Evolutionary conservation across 1,140 invertebrate species (phyloP), one percentile per base, ranked within the genome.

Genomic region (Bradynema listronoti): DNA sequence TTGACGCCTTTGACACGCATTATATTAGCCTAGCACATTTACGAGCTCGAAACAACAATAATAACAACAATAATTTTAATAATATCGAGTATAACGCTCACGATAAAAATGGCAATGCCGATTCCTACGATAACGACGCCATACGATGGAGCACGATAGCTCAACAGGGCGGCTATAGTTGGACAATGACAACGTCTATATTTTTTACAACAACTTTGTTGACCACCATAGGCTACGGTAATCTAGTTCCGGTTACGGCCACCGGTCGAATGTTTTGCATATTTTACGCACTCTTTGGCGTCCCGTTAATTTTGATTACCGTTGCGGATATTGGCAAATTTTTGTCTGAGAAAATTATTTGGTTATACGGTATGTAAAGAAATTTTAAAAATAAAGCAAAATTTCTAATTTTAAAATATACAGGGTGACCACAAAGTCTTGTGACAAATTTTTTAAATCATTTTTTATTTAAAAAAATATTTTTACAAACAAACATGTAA

Each of bases 311-410:
- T 61, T 56, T 77, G 42, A 77, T 77, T 34, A 77, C 74, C 2
- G 77, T 76, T 1, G 74, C 74, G 5, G 74, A 77, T 57, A 77
- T 77, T 55, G 74, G 74, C 24, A 78, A 77, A 60, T 77, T 78
- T 32, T 56, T 77, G 6, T 71, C 71, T 2, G 75, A 78, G 34
- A 69, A 78, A 30, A 77, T 77, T 33, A 63, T 76, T 55, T 68
- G 67, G 47, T 49, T 76, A 29, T 76, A 78, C 57, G 65, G 49
- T 9, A 52, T 66, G 54, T 73, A 69, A 34, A 43, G 11, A 39
- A 11, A 39, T 39, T 39, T 39, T 39, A 39, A 11, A 39, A 39
- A 39, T 39, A 39, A 19, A 11, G 11, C 36, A 11, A 19, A 11
- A 39, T 39, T 11, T 11, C 36, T 39, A 11, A 39, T 39, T 39